Percentiles rank a stretch among this genome's conserved stretches.
phyloP scores from a whole-genome alignment of 2,888 invertebrate species.

The Xylocampa areola region DNA sequence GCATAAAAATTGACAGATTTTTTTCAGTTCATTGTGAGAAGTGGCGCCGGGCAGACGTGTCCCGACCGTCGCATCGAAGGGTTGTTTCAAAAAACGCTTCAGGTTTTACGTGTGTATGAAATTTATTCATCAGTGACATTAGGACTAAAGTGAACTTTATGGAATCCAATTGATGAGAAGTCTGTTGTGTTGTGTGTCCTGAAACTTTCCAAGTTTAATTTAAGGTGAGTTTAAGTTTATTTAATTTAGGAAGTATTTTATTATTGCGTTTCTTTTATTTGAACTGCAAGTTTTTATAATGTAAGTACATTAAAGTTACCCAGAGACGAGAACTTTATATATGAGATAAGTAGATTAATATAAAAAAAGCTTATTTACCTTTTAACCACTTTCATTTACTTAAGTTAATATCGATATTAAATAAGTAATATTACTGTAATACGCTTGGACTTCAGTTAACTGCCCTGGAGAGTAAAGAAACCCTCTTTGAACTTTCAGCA shows the following conservation, averaged over 20 bases:
- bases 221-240: conserved; percentile 60
- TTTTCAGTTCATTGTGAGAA: conserved; percentile 88
- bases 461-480: no score
- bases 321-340: no score
- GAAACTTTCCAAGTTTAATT: conserved; percentile 54
- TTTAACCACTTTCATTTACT: neutral
- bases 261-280: no score
- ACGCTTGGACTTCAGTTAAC: no score
- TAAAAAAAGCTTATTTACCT: neutral
- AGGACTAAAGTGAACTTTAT: conserved; percentile 67
- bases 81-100: conserved; percentile 75
- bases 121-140: conserved; percentile 55
- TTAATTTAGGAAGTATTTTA: conserved; percentile 5
- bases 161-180: conserved; percentile 59
- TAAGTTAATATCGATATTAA: neutral
- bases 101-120: conserved; percentile 61
- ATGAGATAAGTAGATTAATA: no score
- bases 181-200: conserved; percentile 68
- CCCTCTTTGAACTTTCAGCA: no score
- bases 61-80: conserved; percentile 69
- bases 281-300: no score
- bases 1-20: conserved; percentile 90
- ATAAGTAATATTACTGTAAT: no score
- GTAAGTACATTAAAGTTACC: no score
- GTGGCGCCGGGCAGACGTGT: conserved; percentile 70